A percentile compares a stretch with the other conserved stretches of the same genome.
Evolutionary conservation across 2,113 vertebrate species (phyloP).

Genomic region (Thymallus thymallus): DNA sequence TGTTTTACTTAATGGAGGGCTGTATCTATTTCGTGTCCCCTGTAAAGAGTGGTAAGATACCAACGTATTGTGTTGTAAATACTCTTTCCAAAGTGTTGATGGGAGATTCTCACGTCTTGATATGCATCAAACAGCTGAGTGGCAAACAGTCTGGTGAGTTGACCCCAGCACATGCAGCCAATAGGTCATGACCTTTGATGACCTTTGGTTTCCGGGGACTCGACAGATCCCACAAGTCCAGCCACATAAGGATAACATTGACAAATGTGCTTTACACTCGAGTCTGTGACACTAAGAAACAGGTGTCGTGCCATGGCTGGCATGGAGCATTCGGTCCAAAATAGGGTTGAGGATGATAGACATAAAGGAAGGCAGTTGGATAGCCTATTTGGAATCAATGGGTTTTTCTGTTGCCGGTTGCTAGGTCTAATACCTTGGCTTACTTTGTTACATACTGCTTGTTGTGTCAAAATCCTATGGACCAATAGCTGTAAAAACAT

Average conservation of each 20-base stretch:
- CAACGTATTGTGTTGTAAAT: neutral
- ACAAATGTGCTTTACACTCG: slow-evolving; percentile 8
- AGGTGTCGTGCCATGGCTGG: slow-evolving; percentile 9
- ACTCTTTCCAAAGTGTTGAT: neutral
- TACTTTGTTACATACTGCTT: slow-evolving; percentile 18
- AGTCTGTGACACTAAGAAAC: slow-evolving; percentile 11
- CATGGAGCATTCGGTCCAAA: neutral
- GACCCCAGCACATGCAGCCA: slow-evolving; percentile 14
- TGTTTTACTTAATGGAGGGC: too few species aligned
- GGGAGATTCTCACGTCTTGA: slow-evolving; percentile 14
- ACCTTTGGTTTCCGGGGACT: slow-evolving; percentile 38
- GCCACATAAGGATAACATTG: slow-evolving; percentile 23
- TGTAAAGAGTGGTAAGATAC: neutral
- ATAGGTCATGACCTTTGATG: slow-evolving; percentile 34
- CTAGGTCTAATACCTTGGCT: neutral
- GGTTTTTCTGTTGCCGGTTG: slow-evolving; percentile 1
- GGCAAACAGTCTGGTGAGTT: neutral
- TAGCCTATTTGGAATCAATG: slow-evolving; percentile 25
- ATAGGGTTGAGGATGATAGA: slow-evolving; percentile 9
- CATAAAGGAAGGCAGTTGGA: slow-evolving; percentile 36
- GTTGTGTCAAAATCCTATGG: too few species aligned
- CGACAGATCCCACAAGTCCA: slow-evolving; percentile 30
- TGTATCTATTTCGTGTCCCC: too few species aligned
- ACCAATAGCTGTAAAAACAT: neutral
- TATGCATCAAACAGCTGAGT: slow-evolving; percentile 41